A percentile compares a stretch with the other conserved stretches of the same genome.
Evolutionary conservation across 2,113 vertebrate genomes (phyloP).

Genomic region (Chloroceryle aenea): DNA sequence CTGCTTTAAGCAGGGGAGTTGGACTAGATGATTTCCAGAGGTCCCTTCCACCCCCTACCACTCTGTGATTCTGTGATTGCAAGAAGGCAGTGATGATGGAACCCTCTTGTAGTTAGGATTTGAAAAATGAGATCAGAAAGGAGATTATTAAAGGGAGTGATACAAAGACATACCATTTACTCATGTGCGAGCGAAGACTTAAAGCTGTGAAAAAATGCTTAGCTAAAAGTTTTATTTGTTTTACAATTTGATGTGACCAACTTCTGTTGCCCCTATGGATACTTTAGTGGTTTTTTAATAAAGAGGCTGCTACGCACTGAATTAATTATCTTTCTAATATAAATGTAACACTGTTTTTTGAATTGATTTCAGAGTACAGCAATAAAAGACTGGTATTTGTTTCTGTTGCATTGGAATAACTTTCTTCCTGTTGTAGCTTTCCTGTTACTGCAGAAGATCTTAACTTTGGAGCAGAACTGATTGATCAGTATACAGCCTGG

Average conservation of each 20-base stretch:
- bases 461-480: background rate
- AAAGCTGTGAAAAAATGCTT: background rate
- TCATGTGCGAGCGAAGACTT: background rate
- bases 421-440: background rate
- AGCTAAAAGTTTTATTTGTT: background rate
- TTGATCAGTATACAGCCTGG: background rate
- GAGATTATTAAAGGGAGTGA: background rate
- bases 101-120: background rate
- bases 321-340: background rate
- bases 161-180: background rate
- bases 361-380: background rate
- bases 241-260: background rate
- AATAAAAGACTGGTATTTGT: background rate
- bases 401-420: background rate
- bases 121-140: background rate
- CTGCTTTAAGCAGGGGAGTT: too few species aligned
- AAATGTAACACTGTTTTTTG: background rate
- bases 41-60: too few species aligned
- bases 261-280: background rate
- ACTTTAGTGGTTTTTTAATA: background rate
- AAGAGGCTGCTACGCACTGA: background rate
- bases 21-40: too few species aligned
- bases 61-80: background rate
- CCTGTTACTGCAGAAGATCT: background rate
- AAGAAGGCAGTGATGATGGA: background rate